Conservation (phyloP, 2,888 invertebrate genomes). For the Formica aserva region DNA sequence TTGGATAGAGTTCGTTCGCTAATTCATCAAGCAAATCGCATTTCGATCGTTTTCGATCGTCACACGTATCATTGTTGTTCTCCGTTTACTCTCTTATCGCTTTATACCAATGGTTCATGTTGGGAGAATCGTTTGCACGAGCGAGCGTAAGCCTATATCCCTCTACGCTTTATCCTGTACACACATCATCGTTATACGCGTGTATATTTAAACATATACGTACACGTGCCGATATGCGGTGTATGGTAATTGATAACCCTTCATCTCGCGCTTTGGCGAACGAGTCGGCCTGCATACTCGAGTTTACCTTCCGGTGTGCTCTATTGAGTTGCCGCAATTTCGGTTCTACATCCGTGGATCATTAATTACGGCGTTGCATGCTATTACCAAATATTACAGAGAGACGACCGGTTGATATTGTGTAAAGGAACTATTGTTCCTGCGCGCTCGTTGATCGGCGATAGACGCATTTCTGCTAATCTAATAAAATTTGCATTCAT, state of each 20-base stretch:
- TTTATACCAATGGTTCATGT: conserved; percentile 3
- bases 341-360: conserved; percentile 54
- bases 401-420: background rate
- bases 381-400: conserved; percentile 11
- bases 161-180: conserved; percentile 19
- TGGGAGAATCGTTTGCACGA: conserved; percentile 36
- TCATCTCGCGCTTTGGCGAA: conserved; percentile 60
- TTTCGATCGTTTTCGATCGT: conserved; percentile 11
- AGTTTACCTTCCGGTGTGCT: conserved; percentile 59
- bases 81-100: background rate
- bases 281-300: conserved; percentile 66
- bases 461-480: background rate
- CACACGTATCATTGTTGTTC: conserved; percentile 31
- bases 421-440: conserved; percentile 31
- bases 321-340: conserved; percentile 65
- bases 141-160: conserved; percentile 22
- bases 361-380: conserved; percentile 62
- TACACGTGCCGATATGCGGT: conserved; percentile 55
- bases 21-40: background rate
- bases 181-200: conserved; percentile 31
- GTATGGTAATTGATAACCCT: conserved; percentile 73
- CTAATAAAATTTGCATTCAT: background rate
- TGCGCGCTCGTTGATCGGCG: background rate
- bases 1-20: background rate
- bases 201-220: conserved; percentile 34